Conservation (phyloP, 2,797 vertebrate genomes). For the Bufotes viridis region DNA sequence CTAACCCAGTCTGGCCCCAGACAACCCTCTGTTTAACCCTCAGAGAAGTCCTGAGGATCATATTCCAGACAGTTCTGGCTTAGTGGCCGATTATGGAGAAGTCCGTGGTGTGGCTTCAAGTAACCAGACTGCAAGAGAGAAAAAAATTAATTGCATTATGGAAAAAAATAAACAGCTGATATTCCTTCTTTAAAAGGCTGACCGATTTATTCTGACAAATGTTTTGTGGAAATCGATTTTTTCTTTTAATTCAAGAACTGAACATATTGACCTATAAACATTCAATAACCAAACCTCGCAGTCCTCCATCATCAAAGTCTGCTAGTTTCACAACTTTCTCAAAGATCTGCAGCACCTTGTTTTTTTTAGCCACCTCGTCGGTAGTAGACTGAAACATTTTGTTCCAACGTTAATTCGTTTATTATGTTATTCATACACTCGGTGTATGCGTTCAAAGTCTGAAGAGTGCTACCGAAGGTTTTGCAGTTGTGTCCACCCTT, state of each 20-base stretch:
- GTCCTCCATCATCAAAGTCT: not conserved
- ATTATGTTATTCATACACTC: not conserved
- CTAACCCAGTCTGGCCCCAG: too few relatives aligned
- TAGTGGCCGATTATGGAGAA: constrained; percentile 72
- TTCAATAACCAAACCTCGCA: not conserved
- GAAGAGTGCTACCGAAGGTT: too few relatives aligned
- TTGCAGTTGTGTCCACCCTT: too few relatives aligned
- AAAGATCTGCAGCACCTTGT: not conserved
- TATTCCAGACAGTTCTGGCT: constrained; percentile 69
- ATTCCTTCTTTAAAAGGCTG: not conserved
- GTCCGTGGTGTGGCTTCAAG: constrained; percentile 87
- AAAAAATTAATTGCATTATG: constrained; percentile 24
- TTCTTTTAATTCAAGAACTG: not conserved
- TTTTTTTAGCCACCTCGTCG: not conserved
- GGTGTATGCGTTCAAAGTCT: too few relatives aligned
- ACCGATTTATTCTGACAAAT: not conserved
- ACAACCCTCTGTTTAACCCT: constrained; percentile 58
- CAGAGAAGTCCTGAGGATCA: constrained; percentile 65
- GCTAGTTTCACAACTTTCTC: not conserved
- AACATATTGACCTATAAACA: not conserved
- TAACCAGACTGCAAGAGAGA: constrained; percentile 80
- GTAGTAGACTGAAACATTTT: not conserved
- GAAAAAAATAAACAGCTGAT: not conserved
- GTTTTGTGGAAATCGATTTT: not conserved
- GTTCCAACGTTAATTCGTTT: not conserved